These are phyloP conservation scores for Potamarius usumacintae DNA, from an alignment of 2,113 vertebrate genomes.

Conservation along the genomic window DNA sequence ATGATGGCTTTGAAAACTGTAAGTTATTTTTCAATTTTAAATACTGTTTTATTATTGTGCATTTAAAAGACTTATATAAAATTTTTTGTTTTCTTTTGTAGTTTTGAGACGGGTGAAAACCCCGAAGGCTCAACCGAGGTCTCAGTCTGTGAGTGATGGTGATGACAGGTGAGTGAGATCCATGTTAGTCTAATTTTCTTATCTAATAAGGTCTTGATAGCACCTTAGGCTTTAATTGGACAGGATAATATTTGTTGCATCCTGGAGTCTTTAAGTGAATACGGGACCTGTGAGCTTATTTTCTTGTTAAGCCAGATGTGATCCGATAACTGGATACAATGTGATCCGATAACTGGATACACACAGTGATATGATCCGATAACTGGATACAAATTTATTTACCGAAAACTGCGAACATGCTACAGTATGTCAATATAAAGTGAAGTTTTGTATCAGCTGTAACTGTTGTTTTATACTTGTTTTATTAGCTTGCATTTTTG, in stretches of 20 bases:
- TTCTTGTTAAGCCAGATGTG: neutral
- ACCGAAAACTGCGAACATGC: neutral
- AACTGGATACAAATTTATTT: neutral
- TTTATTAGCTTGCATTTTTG: neutral
- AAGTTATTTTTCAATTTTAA: slow-evolving; percentile 50
- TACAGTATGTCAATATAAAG: neutral
- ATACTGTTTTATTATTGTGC: neutral
- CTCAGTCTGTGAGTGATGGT: slow-evolving; percentile 53
- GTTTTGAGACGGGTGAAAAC: slow-evolving; percentile 73
- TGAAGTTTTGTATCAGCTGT: too few species aligned
- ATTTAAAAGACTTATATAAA: neutral
- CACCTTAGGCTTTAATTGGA: neutral
- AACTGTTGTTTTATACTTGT: too few species aligned
- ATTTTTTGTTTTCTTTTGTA: slow-evolving; percentile 40
- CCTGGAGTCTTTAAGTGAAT: neutral
- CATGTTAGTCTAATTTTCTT: neutral
- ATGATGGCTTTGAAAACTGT: slow-evolving; percentile 71
- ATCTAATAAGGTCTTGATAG: neutral
- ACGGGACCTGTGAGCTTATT: neutral
- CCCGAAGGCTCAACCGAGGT: slow-evolving; percentile 59
- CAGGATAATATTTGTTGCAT: neutral
- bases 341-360: neutral
- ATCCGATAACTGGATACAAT: neutral
- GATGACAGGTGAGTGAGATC: slow-evolving; percentile 63
- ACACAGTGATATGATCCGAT: neutral